Base-by-base conservation (phyloP, 2,888 invertebrate species). In the Stenurella melanura region DNA sequence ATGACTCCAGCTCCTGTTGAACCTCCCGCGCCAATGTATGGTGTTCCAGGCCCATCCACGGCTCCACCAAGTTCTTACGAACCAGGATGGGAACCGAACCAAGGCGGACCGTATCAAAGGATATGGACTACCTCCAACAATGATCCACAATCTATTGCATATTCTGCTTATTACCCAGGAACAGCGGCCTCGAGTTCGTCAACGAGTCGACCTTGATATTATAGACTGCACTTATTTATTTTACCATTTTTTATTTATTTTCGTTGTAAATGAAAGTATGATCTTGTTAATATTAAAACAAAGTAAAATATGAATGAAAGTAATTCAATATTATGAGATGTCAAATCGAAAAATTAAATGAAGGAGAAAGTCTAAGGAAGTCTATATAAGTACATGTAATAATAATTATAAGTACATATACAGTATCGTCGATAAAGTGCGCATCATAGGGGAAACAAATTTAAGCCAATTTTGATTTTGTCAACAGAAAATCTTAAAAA, bases 61-160 rank as follows among this genome's bases (percentile, higher is more conserved):
- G 89, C 91, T 19, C 93, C 95, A 38, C 92, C 93, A 78, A 94
- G 94, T 85, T 86, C 85, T n/a, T 94, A 95, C 2, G 96, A 96
- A 91, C 92, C 92, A 82, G 92, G 93, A 81, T 95, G 94, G 94
- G 94, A 94, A 86, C 93, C 94, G 21, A 93, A 92, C 85, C 92
- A 93, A 73, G 93, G 93, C 68, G 95, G 95, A 10, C 96, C 96
- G 0, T 96, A 96, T 89, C 93, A 96, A 64, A 92, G 96, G 81
- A 93, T 95, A 0, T 96, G 96, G 95, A 94, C 94, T 84, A 71
- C 81, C 83, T 83, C 81, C 15, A 84, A 83, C 71, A 85, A 84
- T 69, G 90, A 91, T 34, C 89, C 92, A 0, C 93, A 94, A 69
- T 93, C 93, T 83, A 88, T 94, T 81, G 94, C 94, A 30, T 94